phyloP scores from a whole-genome alignment of 1,140 invertebrate genomes.

The Dendrolimus kikuchii region DNA sequence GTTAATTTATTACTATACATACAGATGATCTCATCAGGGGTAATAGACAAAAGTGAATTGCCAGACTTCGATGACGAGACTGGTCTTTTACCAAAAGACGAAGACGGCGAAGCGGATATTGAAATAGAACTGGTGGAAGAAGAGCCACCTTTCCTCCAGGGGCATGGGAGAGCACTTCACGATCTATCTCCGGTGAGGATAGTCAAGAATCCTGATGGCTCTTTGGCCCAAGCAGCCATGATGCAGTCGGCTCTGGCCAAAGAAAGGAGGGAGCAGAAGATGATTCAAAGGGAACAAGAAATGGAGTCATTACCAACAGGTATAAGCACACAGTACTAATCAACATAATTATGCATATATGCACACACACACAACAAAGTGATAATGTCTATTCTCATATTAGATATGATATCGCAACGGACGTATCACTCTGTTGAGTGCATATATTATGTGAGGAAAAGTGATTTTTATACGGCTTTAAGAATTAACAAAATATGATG shows the following conservation, averaged over 20 bases:
- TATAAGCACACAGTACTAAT: background rate
- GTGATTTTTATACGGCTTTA: no score
- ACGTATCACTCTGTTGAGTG: no score
- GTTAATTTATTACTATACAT: constrained; percentile 7
- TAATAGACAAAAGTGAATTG: constrained; percentile 88
- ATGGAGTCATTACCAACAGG: constrained; percentile 86
- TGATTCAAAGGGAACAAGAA: constrained; percentile 93
- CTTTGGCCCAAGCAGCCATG: constrained; percentile 98
- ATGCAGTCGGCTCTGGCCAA: constrained; percentile 99
- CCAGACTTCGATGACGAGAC: constrained; percentile 95
- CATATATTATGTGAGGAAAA: no score
- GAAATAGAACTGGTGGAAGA: constrained; percentile 99
- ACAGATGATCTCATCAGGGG: constrained; percentile 88
- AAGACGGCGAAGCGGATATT: constrained; percentile 97
- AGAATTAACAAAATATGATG: no score
- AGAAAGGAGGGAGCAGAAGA: constrained; percentile 94
- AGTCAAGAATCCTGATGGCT: constrained; percentile 97
- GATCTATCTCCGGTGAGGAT: constrained; percentile 97
- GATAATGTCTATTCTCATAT: no score
- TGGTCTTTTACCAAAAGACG: constrained; percentile 88
- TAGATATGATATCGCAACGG: no score
- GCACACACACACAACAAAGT: no score
- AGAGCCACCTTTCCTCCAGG: constrained; percentile 95
- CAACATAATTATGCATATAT: no score
- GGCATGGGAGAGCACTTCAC: constrained; percentile 89